Base-by-base conservation (phyloP, 2,888 invertebrate species). In the Plemyria rubiginata region DNA sequence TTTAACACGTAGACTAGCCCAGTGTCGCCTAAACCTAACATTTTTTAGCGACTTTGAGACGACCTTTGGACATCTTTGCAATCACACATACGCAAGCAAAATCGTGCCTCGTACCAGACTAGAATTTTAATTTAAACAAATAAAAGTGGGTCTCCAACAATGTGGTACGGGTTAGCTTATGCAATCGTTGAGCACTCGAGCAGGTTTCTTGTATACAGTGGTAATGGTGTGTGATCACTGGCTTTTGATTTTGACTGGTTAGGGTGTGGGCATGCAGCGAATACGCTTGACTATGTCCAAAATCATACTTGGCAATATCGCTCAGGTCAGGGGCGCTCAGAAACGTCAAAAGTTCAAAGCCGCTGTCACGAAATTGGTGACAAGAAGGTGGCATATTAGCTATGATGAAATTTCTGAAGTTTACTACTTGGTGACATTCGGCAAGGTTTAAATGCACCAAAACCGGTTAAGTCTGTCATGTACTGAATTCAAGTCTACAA, bases 41-140 rank as follows among this genome's bases (percentile, higher is more conserved):
- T 15, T 50, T 36, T 50, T 50, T 32, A 15, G 9, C 32, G 48
- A 16, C 53, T 60, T 60, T 54, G 32, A 43, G 41, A 12, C 57
- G 46, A 65, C 57, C 54, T 57, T 54, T 60, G 56, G 46, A 51
- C 51, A 43, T 38, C 49, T 49, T 56, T 13, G 57, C 46, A 54
- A 60, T 54, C 48, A 36, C 48, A 36, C 29, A 46, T 36, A 48
- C 41, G 58, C 58, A 61, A 55, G 51, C 52, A 55, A 46, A 70
- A 67, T 62, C 57, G 36, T 40, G 15, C 46, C 46, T 13, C 36
- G 52, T 32, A 64, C 66, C 45, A 29, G 67, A 65, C 60, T 55
- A 59, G 70, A 68, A 67, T 70, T 45, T 64, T 60, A 67, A 70
- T 62, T 54, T 54, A 65, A 56, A 62, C 63, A 55, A 62, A 70